Evolutionary conservation across 2,113 vertebrate species (phyloP), one percentile per base, ranked within the genome.

Genomic region (rat (Rattus norvegicus)): DNA sequence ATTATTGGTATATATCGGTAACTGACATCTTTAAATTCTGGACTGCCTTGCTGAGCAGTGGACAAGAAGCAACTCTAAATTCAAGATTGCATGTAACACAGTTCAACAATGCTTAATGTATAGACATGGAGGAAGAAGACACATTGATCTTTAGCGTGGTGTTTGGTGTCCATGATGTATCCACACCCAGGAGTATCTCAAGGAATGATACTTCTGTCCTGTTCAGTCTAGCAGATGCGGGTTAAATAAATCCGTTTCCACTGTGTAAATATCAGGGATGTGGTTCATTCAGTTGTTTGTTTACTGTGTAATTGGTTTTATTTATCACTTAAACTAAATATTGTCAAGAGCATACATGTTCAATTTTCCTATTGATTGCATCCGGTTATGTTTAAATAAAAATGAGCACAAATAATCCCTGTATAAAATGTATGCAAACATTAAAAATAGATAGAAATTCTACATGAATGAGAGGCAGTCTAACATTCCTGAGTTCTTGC

Each of bases 1-100:
- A 33, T 92, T 87, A 93, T 95, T 93, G 39, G 88, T 47, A 72
- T 63, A 85, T 7, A 56, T 30, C 79, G 28, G n/a, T 49, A 93
- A 83, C 49, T 70, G 81, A 52, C 39, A 91, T 47, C 88, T 95
- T 93, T 88, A 92, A 87, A 93, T 93, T 86, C 47, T 91, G 92
- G 39, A 95, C 84, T 24, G 24, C 52, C 77, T 95, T 95, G n/a
- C 69, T 73, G 75, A 92, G 69, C 30, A 19, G 26, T 73, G 13
- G 59, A 87, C 85, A 95, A 95, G 76, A 69, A 87, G 90, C 76
- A 63, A 90, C 59, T 93, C 65, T 95, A 96, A 96, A 94, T 97
- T 97, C 87, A 97, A 97, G 90, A 90, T 88, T 97, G 65, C 91
- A 95, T 94, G 95, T 96, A 95, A 95, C 97, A 94, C 16, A 69